Conservation (phyloP, 2,113 vertebrate species). For the Brachirus orientalis region DNA sequence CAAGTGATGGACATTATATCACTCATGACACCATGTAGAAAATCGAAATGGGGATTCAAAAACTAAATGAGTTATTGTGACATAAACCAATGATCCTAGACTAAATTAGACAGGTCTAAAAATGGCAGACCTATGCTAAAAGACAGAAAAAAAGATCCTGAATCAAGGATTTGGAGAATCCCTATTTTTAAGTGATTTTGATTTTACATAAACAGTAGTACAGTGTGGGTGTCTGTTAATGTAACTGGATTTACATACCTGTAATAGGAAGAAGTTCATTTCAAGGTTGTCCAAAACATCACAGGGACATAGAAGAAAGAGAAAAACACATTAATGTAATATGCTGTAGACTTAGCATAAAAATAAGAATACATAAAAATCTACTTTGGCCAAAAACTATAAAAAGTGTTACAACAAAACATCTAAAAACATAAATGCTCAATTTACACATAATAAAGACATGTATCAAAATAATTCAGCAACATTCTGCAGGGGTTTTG, state of each 20-base stretch:
- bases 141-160: no score
- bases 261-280: slow-evolving; percentile 14
- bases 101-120: no score
- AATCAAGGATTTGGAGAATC: no score
- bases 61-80: no score
- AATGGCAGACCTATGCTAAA: no score
- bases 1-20: no score
- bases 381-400: background rate
- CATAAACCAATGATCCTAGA: no score
- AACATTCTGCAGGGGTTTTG: slow-evolving; percentile 43
- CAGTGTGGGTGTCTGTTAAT: background rate
- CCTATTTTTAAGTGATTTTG: no score
- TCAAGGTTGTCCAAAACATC: slow-evolving; percentile 10
- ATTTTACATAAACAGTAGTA: no score
- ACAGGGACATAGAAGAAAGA: slow-evolving; percentile 49
- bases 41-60: no score
- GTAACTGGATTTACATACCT: slow-evolving; percentile 62
- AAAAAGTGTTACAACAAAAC: slow-evolving; percentile 22
- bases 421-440: slow-evolving; percentile 44
- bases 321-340: slow-evolving; percentile 27
- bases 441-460: slow-evolving; percentile 58
- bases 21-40: no score
- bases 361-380: slow-evolving; percentile 13
- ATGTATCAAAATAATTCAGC: slow-evolving; percentile 60
- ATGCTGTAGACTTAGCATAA: slow-evolving; percentile 4